These are phyloP conservation scores for Noctua comes DNA, from an alignment of 2,888 invertebrate species.

Conservation along the genomic window DNA sequence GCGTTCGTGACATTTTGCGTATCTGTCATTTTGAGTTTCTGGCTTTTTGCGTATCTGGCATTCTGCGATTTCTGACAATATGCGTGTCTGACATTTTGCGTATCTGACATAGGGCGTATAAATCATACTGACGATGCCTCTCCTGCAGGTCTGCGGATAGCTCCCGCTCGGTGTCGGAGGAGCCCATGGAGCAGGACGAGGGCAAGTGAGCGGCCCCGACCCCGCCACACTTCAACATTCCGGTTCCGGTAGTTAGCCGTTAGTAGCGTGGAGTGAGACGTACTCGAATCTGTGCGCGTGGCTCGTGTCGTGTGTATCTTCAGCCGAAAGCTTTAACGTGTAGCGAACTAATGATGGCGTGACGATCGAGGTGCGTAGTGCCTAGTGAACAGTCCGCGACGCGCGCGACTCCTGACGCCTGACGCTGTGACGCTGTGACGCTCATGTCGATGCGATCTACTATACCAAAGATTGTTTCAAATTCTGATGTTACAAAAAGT, in stretches of 20 bases:
- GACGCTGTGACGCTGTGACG: slow-evolving; percentile 23
- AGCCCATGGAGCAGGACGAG: slow-evolving; percentile 96
- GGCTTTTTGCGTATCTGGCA: too few relatives aligned
- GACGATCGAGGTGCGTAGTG: slow-evolving; percentile 56
- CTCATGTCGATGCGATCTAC: slow-evolving; percentile 65
- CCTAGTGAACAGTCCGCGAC: slow-evolving; percentile 64
- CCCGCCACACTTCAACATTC: slow-evolving; percentile 65
- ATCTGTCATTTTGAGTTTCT: too few relatives aligned
- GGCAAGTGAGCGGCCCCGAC: slow-evolving; percentile 90
- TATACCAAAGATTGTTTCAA: slow-evolving; percentile 78
- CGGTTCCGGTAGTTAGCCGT: slow-evolving; percentile 61
- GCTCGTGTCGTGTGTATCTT: slow-evolving; percentile 71
- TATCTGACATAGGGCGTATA: too few relatives aligned
- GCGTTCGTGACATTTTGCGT: too few relatives aligned
- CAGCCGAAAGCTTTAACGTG: slow-evolving; percentile 88
- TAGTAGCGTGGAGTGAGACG: slow-evolving; percentile 45
- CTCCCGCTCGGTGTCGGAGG: slow-evolving; percentile 93
- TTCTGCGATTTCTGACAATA: too few relatives aligned
- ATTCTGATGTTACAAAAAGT: slow-evolving; percentile 72
- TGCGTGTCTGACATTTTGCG: too few relatives aligned
- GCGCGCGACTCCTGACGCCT: slow-evolving; percentile 28
- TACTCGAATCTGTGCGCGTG: slow-evolving; percentile 53
- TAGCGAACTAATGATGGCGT: slow-evolving; percentile 82
- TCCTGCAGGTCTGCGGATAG: slow-evolving; percentile 90
- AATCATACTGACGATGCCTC: neutral